A percentile compares a stretch with the other conserved stretches of the same genome.
Conservation (phyloP, 1,140 invertebrate genomes). For the Achroia grisella region DNA sequence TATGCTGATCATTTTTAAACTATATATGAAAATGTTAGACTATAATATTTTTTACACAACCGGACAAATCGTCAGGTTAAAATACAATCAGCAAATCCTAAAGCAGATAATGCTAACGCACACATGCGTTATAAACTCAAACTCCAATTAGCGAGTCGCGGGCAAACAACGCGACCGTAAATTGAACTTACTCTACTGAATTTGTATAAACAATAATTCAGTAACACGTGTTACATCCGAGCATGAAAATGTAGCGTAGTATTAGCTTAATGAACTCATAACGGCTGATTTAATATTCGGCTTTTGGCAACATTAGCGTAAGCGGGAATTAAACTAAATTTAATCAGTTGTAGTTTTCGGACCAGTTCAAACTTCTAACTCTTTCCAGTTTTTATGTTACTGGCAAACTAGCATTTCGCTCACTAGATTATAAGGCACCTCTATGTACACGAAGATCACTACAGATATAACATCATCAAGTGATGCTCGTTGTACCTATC, state of each 20-base stretch:
- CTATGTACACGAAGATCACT: too few species aligned
- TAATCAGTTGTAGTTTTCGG: not conserved
- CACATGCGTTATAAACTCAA: constrained; percentile 3
- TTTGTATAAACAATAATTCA: constrained; percentile 14
- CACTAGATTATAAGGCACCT: too few species aligned
- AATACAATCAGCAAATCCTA: too few species aligned
- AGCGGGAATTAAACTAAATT: constrained; percentile 20
- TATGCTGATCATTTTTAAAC: too few species aligned
- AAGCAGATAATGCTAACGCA: not conserved
- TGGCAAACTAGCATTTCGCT: too few species aligned
- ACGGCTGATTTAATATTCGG: constrained; percentile 35
- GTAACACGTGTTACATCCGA: constrained; percentile 23
- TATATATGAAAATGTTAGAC: too few species aligned
- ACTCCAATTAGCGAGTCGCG: constrained; percentile 3
- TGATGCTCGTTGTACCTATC: too few species aligned
- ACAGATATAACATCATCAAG: too few species aligned
- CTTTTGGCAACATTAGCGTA: constrained; percentile 25
- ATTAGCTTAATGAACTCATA: constrained; percentile 42
- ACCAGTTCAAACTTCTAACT: too few species aligned
- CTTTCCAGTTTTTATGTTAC: too few species aligned
- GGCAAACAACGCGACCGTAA: not conserved
- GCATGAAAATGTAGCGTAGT: constrained; percentile 11
- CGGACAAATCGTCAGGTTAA: too few species aligned
- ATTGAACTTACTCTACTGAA: not conserved
- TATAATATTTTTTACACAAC: too few species aligned